Evolutionary conservation across 2,888 invertebrate genomes (phyloP), one percentile per base, ranked within the genome.

Genomic region (Pachymerium ferrugineum): DNA sequence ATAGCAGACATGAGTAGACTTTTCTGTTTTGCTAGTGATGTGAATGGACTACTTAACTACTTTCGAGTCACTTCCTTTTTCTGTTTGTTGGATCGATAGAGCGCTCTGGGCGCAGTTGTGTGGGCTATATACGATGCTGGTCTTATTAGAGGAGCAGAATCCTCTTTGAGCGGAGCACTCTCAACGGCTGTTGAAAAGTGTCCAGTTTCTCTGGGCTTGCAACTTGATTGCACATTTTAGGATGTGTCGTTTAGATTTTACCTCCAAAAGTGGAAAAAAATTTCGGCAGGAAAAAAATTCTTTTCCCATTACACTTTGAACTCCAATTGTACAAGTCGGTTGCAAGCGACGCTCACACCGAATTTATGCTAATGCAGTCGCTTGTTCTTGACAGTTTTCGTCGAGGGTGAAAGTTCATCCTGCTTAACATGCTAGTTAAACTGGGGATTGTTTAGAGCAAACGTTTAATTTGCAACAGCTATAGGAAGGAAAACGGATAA

Each of bases 41-140:
- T 62, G 62, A 62, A 62, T 62, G 62, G 62, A 62, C 62, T 62
- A 62, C 62, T 62, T 62, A 62, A 62, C 62, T 62, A 62, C 62
- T 62, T 62, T 62, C 62, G 25, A 62, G 25, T 62, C 62, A 62
- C 62, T 62, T 62, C 62, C 62, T 62, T 62, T 28, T 62, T 14
- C 38, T 38, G 38, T 38, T 38, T 38, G 16, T 16, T 62, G 14
- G 62, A 62, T 62, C 62, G 62, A 62, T 62, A 62, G 62, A 62
- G 62, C 62, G 62, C 62, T 62, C 25, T 62, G 62, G 47, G 62
- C 62, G 62, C 62, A 62, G 62, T 62, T 62, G 62, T 62, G 62
- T 28, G 2, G 28, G 62, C 62, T 62, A 62, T 62, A 62, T 62
- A 62, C 62, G 62, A n/a, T 28, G 62, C 28, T 62, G 62, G 12